Evolutionary conservation across 92 coral and sea anemone genomes (phyloP).

Genomic region (Paragorgia papillata): DNA sequence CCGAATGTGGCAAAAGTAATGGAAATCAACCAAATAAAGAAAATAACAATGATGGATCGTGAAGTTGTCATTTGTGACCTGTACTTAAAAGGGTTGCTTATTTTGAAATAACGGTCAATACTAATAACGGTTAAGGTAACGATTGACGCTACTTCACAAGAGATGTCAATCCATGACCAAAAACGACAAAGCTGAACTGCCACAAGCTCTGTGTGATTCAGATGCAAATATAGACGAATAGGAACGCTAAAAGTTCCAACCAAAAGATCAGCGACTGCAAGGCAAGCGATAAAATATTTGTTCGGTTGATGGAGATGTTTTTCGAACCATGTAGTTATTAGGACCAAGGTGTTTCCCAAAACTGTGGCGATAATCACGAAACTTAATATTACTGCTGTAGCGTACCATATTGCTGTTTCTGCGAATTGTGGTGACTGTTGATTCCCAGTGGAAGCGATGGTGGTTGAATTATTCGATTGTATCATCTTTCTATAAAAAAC

Average conservation of each 20-base stretch:
- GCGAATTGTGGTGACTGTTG: not conserved
- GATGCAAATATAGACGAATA: slow-evolving; percentile 11
- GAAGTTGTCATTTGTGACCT: slow-evolving; percentile 22
- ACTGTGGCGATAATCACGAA: slow-evolving; percentile 64
- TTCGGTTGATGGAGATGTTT: slow-evolving; percentile 90
- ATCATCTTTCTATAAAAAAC: no score
- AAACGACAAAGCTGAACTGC: slow-evolving; percentile 40
- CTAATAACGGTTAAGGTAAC: slow-evolving; percentile 40
- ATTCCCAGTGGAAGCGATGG: not conserved
- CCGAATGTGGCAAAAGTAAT: slow-evolving; percentile 28
- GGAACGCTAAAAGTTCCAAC: slow-evolving; percentile 67
- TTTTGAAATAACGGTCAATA: slow-evolving; percentile 39
- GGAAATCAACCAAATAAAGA: slow-evolving; percentile 45
- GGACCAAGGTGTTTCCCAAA: slow-evolving; percentile 82
- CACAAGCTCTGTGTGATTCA: slow-evolving; percentile 1
- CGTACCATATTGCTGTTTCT: not conserved
- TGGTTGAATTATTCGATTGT: not conserved
- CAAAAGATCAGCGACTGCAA: slow-evolving; percentile 85
- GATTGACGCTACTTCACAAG: slow-evolving; percentile 38
- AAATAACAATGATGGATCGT: slow-evolving; percentile 6
- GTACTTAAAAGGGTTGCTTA: slow-evolving; percentile 35
- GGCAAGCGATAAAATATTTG: slow-evolving; percentile 88
- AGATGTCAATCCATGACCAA: slow-evolving; percentile 44
- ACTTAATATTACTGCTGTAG: slow-evolving; percentile 19
- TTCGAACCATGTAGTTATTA: slow-evolving; percentile 71